Conservation (phyloP, 2,797 vertebrate species). For the Dicrostonyx torquatus region DNA sequence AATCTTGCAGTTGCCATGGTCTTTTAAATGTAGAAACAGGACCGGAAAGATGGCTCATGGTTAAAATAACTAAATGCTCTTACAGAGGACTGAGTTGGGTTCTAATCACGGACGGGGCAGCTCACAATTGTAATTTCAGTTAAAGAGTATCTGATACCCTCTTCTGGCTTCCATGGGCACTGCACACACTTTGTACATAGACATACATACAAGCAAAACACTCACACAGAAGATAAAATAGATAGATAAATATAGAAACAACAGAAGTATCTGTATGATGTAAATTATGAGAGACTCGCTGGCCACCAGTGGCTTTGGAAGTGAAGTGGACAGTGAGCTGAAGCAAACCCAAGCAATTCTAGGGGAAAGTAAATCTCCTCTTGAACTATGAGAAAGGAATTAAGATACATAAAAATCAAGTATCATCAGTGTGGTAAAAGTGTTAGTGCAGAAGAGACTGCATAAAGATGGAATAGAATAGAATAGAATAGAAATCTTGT, state of each 20-base stretch:
- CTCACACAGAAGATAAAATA: neutral
- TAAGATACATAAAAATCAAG: neutral
- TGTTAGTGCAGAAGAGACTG: neutral
- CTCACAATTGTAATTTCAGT: neutral
- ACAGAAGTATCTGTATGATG: neutral
- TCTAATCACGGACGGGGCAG: neutral
- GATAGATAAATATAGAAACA: neutral
- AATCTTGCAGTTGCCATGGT: neutral
- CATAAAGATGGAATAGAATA: neutral
- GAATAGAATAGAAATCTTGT: neutral
- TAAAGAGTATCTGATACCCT: neutral
- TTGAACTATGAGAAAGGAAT: neutral
- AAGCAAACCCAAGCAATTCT: neutral
- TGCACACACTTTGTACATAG: neutral
- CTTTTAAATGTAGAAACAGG: neutral
- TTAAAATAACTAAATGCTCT: neutral
- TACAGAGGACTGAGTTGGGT: too few relatives aligned
- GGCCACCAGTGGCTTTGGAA: neutral
- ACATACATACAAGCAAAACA: neutral
- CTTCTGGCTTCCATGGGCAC: neutral
- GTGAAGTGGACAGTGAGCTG: neutral
- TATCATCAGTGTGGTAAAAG: neutral
- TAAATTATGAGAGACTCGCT: neutral
- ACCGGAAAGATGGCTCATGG: neutral
- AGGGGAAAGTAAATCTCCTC: neutral